Evolutionary conservation across 2,797 vertebrate genomes (phyloP).

Genomic region (Euthynnus affinis): DNA sequence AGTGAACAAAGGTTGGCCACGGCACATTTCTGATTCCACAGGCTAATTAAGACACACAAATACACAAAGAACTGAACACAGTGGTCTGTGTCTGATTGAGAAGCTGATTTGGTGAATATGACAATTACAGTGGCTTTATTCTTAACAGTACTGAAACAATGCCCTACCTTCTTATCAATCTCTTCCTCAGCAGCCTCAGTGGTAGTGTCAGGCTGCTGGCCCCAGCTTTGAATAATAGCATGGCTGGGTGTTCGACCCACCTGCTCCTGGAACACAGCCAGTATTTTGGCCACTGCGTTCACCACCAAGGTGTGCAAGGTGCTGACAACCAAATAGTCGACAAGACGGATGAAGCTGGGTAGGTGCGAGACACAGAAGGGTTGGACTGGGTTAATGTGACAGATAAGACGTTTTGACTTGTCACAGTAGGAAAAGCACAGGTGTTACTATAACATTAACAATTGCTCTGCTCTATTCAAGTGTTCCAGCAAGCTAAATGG

Average conservation of each 20-base stretch:
- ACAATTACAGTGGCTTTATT: background rate
- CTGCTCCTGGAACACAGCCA: conserved; percentile 85
- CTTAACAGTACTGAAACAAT: conserved; percentile 1
- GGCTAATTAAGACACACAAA: conserved; percentile 37
- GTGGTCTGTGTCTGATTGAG: background rate
- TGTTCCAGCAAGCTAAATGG: background rate
- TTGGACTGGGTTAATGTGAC: background rate
- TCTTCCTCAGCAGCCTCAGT: conserved; percentile 48
- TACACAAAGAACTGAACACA: background rate
- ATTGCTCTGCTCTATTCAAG: background rate
- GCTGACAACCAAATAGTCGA: conserved; percentile 89
- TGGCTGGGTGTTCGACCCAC: conserved; percentile 79
- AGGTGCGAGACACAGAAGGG: background rate
- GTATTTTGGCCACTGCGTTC: conserved; percentile 82
- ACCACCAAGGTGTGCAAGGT: conserved; percentile 87
- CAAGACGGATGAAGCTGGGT: conserved; percentile 89
- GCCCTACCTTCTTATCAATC: conserved; percentile 77
- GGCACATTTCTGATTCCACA: conserved; percentile 52
- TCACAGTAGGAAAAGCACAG: background rate
- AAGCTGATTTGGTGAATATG: background rate
- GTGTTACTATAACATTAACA: background rate
- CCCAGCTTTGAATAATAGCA: conserved; percentile 84
- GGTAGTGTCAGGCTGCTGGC: conserved; percentile 37
- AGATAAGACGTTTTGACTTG: background rate
- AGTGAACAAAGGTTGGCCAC: conserved; percentile 84